Conservation (phyloP, 2,888 invertebrate genomes). For the Beris morrisii region DNA sequence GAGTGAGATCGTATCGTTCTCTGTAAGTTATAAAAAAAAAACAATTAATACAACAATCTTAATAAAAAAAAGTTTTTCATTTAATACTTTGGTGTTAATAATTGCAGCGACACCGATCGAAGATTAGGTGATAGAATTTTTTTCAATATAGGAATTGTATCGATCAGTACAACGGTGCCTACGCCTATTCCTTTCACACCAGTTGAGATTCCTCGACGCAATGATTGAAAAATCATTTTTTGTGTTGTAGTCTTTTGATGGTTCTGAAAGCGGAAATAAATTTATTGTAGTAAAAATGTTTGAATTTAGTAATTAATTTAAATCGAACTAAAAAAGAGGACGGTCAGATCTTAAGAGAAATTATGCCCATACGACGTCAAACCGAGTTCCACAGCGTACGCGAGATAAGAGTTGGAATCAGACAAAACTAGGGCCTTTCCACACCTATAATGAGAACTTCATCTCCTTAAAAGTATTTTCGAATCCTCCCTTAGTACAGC, state of each 20-base stretch:
- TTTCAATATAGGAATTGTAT: slow-evolving; percentile 71
- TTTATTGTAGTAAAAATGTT: no score
- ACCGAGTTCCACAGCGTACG: no score
- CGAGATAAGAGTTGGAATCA: no score
- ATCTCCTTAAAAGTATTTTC: no score
- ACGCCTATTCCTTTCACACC: slow-evolving; percentile 50
- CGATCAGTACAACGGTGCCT: slow-evolving; percentile 62
- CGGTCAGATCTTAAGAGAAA: no score
- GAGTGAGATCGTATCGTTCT: slow-evolving; percentile 62
- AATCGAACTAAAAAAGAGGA: neutral
- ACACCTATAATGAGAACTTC: no score
- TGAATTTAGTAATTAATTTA: neutral
- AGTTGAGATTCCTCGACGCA: slow-evolving; percentile 65
- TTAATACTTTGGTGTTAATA: slow-evolving; percentile 52
- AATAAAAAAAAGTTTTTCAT: slow-evolving; percentile 12
- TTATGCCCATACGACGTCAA: no score
- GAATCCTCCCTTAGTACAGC: no score
- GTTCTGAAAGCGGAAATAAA: slow-evolving; percentile 55
- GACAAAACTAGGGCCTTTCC: no score
- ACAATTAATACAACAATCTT: slow-evolving; percentile 29
- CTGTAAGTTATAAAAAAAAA: slow-evolving; percentile 40
- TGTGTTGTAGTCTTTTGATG: slow-evolving; percentile 59
- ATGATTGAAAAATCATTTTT: slow-evolving; percentile 61
- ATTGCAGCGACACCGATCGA: slow-evolving; percentile 65
- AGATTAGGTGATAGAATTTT: slow-evolving; percentile 73